Evolutionary conservation across 2,113 vertebrate species (phyloP), one percentile per base, ranked within the genome.

Genomic region (Nipponia nippon): DNA sequence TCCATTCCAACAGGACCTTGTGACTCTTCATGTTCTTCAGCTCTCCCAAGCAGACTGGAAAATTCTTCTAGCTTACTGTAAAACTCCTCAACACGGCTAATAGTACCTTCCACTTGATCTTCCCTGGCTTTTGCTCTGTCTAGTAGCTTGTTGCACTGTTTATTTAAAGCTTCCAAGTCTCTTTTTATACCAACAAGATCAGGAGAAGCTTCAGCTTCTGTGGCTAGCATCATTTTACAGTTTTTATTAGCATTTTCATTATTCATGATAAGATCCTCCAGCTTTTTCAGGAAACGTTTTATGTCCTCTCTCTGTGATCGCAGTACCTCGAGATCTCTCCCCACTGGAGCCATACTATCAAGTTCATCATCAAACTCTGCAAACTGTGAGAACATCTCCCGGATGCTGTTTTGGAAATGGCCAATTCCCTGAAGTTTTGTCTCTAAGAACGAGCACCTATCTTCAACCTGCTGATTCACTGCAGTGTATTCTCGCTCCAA

Each of bases 281-380:
- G 97, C 89, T 99, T 99, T 61, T 98, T 91, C 77, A 99, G 88
- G 86, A 99, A 99, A 93, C 19, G n/a, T 80, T 98, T 97, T 62
- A 99, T 99, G 78, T 93, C 96, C 53, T 98, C 98, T 94, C 98
- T 98, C 97, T 99, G 99, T n/a, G 97, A 97, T 19, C 97, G 97
- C 46, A 99, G 95, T 6, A 97, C 97, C 77, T 95, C 65, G 20
- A 98, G 91, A 91, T 99, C 98, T 50, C 99, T 98, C 67, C 98
- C 99, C n/a, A 99, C 98, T 1, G 99, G 98, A 78, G 98, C 96
- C 99, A 99, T 99, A 92, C 98, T 98, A 66, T 99, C 99, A 46
- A 99, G 98, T 93, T 99, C 99, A 95, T 99, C 99, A 76, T 99
- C 99, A 91, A 99, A 98, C 91, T 99, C 99, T 17, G 99, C 98